A percentile compares a stretch with the other conserved stretches of the same genome.
These are phyloP conservation scores for Glomeris maerens DNA, from an alignment of 1,140 invertebrate genomes.

Conservation along the genomic window DNA sequence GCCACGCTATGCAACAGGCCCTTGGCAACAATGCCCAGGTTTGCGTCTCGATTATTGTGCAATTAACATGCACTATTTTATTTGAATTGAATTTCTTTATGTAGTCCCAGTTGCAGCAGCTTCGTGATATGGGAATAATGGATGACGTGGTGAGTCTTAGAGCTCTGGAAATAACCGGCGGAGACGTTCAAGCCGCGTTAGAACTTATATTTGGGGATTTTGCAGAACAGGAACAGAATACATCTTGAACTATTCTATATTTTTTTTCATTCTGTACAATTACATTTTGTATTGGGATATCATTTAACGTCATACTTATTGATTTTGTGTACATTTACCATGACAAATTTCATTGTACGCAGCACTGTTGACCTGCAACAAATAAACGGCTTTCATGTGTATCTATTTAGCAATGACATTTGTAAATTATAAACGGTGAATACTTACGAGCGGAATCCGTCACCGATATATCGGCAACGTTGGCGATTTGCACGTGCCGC, in stretches of 20 bases:
- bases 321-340: not conserved
- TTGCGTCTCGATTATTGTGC: not conserved
- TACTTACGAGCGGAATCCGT: no score
- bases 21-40: conserved; percentile 5
- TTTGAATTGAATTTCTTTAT: conserved; percentile 7
- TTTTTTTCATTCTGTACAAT: no score
- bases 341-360: not conserved
- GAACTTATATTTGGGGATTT: conserved; percentile 34
- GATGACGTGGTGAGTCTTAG: conserved; percentile 34
- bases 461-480: no score
- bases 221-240: not conserved
- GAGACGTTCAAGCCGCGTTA: conserved; percentile 35
- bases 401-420: no score
- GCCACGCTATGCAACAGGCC: conserved; percentile 17
- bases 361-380: not conserved
- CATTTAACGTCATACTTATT: not conserved
- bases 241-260: no score
- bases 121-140: conserved; percentile 36
- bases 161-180: conserved; percentile 33
- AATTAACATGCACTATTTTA: conserved; percentile 4
- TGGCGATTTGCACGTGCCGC: no score
- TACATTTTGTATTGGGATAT: not conserved
- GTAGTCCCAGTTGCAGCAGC: conserved; percentile 30
- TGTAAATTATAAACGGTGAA: no score
- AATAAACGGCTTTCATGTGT: not conserved